A percentile compares a stretch with the other conserved stretches of the same genome.
These are phyloP conservation scores for human DNA, from an alignment of 2,113 vertebrate species.

Conservation along the genomic window GRCh38 chr6:15580001-15580500, in stretches of 20 bases:
- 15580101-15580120: not conserved
- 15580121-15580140: not conserved
- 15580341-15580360: not conserved
- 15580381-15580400: not conserved
- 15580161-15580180: not conserved
- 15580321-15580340: not conserved
- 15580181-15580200: not conserved
- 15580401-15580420: not conserved
- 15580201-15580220: not conserved
- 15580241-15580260: not conserved
- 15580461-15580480: not conserved
- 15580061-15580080: not conserved
- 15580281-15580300: not conserved
- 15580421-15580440: not conserved
- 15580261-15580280: not conserved
- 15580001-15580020: not conserved
- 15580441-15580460: not conserved
- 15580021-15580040: not conserved
- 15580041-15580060: slow-evolving; percentile 28
- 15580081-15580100: not conserved
- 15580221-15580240: not conserved
- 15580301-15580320: not conserved
- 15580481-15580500: not conserved
- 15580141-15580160: not conserved
- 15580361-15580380: not conserved